phyloP scores from a whole-genome alignment of 2,113 vertebrate genomes.

The Myrmophylax atrothorax region DNA sequence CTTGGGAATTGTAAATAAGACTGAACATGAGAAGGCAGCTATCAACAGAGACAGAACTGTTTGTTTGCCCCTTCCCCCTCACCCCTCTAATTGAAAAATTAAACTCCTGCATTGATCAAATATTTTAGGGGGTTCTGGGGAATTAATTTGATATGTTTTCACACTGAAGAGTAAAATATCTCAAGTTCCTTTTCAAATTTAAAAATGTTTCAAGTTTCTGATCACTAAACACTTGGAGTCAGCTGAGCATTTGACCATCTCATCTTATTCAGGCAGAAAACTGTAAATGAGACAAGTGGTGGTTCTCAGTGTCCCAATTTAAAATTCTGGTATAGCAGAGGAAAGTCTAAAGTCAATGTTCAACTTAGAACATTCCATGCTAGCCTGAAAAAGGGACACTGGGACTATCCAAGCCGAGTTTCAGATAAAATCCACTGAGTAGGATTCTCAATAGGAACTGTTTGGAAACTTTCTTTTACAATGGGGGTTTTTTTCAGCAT shows the following conservation, averaged over 20 bases:
- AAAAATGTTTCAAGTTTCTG: not conserved
- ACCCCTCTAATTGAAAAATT: not conserved
- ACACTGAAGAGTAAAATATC: not conserved
- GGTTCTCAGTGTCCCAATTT: not conserved
- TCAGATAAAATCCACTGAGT: not conserved
- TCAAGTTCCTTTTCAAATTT: not conserved
- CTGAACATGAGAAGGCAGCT: not conserved
- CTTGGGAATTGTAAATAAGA: not conserved
- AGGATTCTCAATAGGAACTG: not conserved
- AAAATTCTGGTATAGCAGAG: not conserved
- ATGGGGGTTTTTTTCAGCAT: not conserved
- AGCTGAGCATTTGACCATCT: not conserved
- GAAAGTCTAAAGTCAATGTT: not conserved
- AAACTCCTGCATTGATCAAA: not conserved
- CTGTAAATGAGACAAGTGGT: not conserved
- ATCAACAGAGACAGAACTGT: not conserved
- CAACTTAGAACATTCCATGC: not conserved
- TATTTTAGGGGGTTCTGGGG: fast-evolving
- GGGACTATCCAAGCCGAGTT: not conserved
- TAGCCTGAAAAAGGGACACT: not conserved
- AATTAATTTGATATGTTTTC: not conserved
- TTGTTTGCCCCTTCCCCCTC: not conserved
- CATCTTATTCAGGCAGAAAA: not conserved
- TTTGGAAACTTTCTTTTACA: not conserved
- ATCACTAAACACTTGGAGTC: not conserved